Evolutionary conservation across 2,888 invertebrate genomes (phyloP).

Genomic region (Lacanobia oleracea): DNA sequence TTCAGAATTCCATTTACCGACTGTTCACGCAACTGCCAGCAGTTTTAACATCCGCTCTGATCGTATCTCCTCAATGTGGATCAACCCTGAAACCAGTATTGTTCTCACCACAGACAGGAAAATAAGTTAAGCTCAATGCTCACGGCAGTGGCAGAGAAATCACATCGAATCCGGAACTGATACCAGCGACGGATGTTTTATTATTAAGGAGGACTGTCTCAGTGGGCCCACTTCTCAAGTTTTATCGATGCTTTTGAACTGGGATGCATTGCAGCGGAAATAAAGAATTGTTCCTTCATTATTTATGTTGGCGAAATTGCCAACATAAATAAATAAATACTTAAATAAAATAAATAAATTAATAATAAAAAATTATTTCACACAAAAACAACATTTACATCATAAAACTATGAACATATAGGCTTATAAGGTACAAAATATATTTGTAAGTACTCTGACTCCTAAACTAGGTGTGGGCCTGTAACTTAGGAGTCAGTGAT

Average conservation of each 20-base stretch:
- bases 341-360: too few relatives aligned
- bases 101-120: constrained; percentile 53
- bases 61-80: constrained; percentile 45
- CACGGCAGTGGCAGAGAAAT: constrained; percentile 52
- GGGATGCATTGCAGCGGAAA: constrained; percentile 16
- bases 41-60: constrained; percentile 39
- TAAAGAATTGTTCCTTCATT: constrained; percentile 20
- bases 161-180: constrained; percentile 60
- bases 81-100: constrained; percentile 60
- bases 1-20: constrained; percentile 5
- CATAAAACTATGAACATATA: too few relatives aligned
- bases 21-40: constrained; percentile 48
- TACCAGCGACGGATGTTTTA: constrained; percentile 55
- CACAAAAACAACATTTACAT: too few relatives aligned
- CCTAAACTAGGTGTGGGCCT: too few relatives aligned
- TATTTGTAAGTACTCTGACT: too few relatives aligned
- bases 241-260: constrained; percentile 43
- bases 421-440: too few relatives aligned
- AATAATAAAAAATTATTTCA: too few relatives aligned
- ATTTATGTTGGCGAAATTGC: constrained; percentile 19
- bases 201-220: constrained; percentile 54
- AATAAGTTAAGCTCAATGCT: constrained; percentile 53
- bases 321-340: too few relatives aligned
- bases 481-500: too few relatives aligned
- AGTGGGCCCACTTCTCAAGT: constrained; percentile 26